Conservation (phyloP, 2,113 vertebrate species). For the Actenoides lindsayi region DNA sequence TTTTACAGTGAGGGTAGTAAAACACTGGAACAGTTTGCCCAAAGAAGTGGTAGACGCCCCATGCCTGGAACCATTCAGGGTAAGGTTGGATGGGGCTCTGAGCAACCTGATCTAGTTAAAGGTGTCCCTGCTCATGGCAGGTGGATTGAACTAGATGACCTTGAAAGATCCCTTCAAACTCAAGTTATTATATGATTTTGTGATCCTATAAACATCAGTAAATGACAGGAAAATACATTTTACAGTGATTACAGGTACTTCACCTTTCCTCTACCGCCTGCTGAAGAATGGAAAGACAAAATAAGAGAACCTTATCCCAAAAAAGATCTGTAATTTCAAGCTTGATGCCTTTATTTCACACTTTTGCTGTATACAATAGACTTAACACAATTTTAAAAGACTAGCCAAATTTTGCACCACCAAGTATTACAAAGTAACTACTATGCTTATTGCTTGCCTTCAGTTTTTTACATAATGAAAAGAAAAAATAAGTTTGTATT, state of each 20-base stretch:
- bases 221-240: neutral
- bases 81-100: accelerated
- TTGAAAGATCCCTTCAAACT: neutral
- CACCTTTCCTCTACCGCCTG: neutral
- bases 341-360: neutral
- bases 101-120: neutral
- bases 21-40: neutral
- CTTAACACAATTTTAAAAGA: neutral
- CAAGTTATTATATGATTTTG: neutral
- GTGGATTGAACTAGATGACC: neutral
- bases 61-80: neutral
- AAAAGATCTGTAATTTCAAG: neutral
- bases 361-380: neutral
- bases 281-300: neutral
- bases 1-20: neutral
- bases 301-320: neutral
- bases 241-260: neutral
- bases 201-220: neutral
- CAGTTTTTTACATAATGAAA: neutral
- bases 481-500: neutral
- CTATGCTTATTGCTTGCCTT: neutral
- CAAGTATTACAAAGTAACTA: neutral
- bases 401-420: neutral
- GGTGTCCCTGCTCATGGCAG: neutral
- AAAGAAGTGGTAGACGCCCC: neutral